Evolutionary conservation across 1,140 invertebrate genomes (phyloP).

Genomic region (Oncopodura yosiiana): DNA sequence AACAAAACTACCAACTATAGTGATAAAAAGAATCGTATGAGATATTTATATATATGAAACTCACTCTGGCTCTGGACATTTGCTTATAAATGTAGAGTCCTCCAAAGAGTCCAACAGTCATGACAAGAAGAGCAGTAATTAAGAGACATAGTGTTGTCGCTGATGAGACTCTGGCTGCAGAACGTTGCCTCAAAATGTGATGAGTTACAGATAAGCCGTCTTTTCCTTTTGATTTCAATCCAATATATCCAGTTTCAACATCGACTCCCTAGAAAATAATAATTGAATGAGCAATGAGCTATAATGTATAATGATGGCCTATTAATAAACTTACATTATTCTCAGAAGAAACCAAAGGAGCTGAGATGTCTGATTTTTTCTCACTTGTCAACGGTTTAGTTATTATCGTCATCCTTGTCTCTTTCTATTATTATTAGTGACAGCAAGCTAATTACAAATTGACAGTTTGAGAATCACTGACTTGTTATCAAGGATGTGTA

Average conservation of each 20-base stretch:
- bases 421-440: no score
- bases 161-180: conserved; percentile 47
- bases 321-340: neutral
- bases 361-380: conserved; percentile 49
- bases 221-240: conserved; percentile 39
- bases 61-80: conserved; percentile 49
- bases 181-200: conserved; percentile 42
- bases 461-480: no score
- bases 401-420: conserved; percentile 57
- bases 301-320: neutral
- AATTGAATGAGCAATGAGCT: neutral
- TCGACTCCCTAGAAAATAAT: conserved; percentile 14
- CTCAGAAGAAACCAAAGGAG: conserved; percentile 47
- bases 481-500: no score
- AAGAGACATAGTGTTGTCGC: conserved; percentile 60
- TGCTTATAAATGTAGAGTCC: conserved; percentile 68
- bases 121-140: conserved; percentile 57
- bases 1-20: no score
- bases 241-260: conserved; percentile 31
- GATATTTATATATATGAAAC: conserved; percentile 6
- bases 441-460: no score
- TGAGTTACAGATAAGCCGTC: conserved; percentile 39
- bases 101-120: conserved; percentile 62
- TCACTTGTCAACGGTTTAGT: conserved; percentile 52
- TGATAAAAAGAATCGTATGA: neutral